These are phyloP conservation scores for Thunnus maccoyii DNA, from an alignment of 2,113 vertebrate species.

Conservation along the genomic window DNA sequence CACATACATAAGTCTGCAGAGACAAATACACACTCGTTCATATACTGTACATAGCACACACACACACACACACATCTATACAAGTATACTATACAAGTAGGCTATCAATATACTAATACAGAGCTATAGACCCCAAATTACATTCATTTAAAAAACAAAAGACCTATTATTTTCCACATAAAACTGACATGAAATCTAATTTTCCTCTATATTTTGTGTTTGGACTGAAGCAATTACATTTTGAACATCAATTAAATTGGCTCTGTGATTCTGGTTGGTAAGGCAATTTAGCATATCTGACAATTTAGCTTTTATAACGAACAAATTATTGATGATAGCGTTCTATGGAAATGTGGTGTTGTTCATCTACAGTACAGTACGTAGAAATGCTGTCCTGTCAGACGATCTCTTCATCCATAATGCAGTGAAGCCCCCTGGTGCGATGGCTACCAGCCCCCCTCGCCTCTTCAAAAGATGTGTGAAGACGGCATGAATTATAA, in stretches of 20 bases:
- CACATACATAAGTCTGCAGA: too few relatives aligned
- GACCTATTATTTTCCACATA: too few relatives aligned
- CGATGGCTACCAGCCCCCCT: constrained; percentile 49
- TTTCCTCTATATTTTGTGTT: neutral
- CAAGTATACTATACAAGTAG: neutral
- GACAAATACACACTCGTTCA: too few relatives aligned
- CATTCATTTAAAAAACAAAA: too few relatives aligned
- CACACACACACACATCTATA: neutral
- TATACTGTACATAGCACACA: neutral
- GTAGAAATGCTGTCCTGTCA: constrained; percentile 44
- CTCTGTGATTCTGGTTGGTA: neutral
- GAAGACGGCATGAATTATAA: constrained; percentile 78
- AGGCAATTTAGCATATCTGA: constrained; percentile 21
- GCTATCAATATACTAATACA: too few relatives aligned
- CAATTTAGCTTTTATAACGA: neutral
- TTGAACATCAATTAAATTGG: neutral
- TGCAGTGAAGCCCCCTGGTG: constrained; percentile 27
- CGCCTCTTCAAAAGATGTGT: constrained; percentile 70
- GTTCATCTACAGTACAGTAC: neutral
- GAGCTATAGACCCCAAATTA: too few relatives aligned
- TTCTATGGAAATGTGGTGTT: neutral
- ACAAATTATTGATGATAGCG: neutral
- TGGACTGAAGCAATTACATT: neutral
- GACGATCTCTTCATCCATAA: constrained; percentile 69
- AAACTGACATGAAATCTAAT: too few relatives aligned